Conservation (phyloP, 2,888 invertebrate species). For the Pilophorus perplexus region DNA sequence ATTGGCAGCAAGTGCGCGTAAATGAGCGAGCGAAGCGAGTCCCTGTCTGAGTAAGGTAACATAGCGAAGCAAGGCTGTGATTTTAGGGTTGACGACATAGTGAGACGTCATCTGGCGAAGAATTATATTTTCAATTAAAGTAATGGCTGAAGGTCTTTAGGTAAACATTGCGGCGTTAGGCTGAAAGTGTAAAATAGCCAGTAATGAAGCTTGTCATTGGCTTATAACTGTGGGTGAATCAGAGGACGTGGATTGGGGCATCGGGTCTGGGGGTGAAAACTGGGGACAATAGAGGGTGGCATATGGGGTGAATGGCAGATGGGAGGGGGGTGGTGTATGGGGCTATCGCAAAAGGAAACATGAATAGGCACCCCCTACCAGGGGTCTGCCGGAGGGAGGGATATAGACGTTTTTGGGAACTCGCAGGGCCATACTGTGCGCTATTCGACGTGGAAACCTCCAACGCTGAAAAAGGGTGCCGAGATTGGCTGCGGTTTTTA, state of each 20-base stretch:
- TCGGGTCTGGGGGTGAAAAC: conserved; percentile 33
- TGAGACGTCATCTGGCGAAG: no score
- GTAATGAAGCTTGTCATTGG: conserved; percentile 47
- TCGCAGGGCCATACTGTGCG: conserved; percentile 39
- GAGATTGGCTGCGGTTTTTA: conserved; percentile 31
- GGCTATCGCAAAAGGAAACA: conserved; percentile 47
- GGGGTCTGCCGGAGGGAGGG: conserved; percentile 48
- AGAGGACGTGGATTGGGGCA: conserved; percentile 35
- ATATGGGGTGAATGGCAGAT: conserved; percentile 42
- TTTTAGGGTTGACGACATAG: no score
- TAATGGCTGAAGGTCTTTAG: not conserved
- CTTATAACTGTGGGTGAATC: conserved; percentile 44
- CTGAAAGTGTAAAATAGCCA: conserved; percentile 43
- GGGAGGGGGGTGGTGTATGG: conserved; percentile 15
- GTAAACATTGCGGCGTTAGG: conserved; percentile 31
- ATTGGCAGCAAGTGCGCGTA: no score
- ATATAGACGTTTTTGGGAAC: conserved; percentile 46
- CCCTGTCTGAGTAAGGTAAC: no score
- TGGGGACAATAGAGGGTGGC: conserved; percentile 42
- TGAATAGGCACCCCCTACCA: conserved; percentile 51
- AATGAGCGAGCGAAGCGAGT: no score
- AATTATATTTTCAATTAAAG: no score
- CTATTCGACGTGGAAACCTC: conserved; percentile 39
- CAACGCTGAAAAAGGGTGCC: conserved; percentile 21
- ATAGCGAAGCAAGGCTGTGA: no score